phyloP scores from a whole-genome alignment of 2,797 vertebrate species.

The Centropyge bicolor region DNA sequence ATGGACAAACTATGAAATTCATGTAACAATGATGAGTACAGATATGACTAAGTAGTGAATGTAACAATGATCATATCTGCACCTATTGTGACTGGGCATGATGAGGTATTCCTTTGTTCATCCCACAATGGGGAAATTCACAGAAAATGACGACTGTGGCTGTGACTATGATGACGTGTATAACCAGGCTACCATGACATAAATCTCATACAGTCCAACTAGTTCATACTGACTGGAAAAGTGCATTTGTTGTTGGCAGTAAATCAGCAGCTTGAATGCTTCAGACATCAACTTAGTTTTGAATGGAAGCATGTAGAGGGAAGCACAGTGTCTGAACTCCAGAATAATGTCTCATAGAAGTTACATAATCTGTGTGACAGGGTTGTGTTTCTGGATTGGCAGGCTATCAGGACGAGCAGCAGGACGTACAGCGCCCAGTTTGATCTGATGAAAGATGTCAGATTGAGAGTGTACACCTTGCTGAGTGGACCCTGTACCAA shows the following conservation, averaged over 20 bases:
- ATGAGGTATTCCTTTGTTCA: too few species aligned
- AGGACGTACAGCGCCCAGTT: constrained; percentile 77
- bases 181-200: background rate
- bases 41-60: too few species aligned
- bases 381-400: constrained; percentile 21
- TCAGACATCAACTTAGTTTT: too few species aligned
- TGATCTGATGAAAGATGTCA: constrained; percentile 79
- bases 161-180: background rate
- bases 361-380: background rate
- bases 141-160: too few species aligned
- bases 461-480: constrained; percentile 78
- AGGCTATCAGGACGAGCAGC: constrained; percentile 74
- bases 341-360: background rate
- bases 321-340: background rate
- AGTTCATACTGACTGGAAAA: too few species aligned
- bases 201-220: background rate
- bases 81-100: too few species aligned
- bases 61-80: too few species aligned
- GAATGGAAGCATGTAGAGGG: background rate
- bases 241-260: background rate
- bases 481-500: constrained; percentile 77
- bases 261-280: too few species aligned
- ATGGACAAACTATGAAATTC: too few species aligned
- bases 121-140: too few species aligned
- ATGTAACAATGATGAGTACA: too few species aligned